Percentiles rank a stretch among this genome's conserved stretches.
Conservation (phyloP, 2,888 invertebrate species). For the Vanessa cardui region DNA sequence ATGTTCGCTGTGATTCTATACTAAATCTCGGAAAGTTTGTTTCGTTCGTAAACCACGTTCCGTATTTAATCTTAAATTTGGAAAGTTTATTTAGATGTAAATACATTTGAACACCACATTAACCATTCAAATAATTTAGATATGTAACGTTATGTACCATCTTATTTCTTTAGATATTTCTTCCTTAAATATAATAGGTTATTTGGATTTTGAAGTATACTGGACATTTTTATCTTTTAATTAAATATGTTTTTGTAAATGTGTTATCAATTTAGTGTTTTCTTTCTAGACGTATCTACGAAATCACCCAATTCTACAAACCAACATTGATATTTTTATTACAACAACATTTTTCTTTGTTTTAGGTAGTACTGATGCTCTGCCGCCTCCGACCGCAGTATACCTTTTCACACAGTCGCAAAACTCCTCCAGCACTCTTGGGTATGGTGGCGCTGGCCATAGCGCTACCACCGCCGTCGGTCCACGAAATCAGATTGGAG, state of each 20-base stretch:
- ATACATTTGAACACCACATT: background rate
- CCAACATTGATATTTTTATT: conserved; percentile 40
- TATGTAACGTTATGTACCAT: background rate
- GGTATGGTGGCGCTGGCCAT: conserved; percentile 98
- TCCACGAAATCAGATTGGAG: conserved; percentile 97
- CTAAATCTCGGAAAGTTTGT: conserved; percentile 52
- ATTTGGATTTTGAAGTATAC: no score
- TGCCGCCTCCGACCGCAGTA: conserved; percentile 96
- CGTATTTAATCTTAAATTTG: conserved; percentile 38
- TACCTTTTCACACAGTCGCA: conserved; percentile 94
- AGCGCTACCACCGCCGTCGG: conserved; percentile 97
- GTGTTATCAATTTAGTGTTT: background rate
- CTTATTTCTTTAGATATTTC: background rate
- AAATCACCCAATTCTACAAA: conserved; percentile 15
- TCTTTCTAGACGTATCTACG: background rate
- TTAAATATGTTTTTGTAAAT: no score
- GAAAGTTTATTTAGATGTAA: conserved; percentile 45
- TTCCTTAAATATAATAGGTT: no score
- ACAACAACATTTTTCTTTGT: conserved; percentile 50
- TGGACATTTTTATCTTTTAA: no score
- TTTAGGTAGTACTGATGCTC: conserved; percentile 95
- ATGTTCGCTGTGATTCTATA: conserved; percentile 39
- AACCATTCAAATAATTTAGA: background rate
- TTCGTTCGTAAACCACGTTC: conserved; percentile 56
- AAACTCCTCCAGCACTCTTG: conserved; percentile 92